Evolutionary conservation across 2,888 invertebrate species (phyloP), one percentile per base, ranked within the genome.

Genomic region (Esperia sulphurella): DNA sequence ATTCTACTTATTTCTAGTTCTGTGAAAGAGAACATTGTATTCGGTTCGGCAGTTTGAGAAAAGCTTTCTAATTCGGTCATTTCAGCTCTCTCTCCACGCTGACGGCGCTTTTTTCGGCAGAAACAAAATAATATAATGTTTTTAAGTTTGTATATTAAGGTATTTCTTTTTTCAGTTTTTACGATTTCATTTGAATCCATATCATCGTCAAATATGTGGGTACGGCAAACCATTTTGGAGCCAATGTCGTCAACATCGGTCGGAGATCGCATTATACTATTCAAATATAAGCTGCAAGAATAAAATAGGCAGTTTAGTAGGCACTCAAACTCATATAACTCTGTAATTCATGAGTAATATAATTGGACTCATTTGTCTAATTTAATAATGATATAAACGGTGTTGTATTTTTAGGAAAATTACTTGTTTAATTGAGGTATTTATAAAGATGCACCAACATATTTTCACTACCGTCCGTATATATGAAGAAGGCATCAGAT

Each of bases 401-500:
- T 21, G 5, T 21, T 21, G 21, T 21, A 21, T 21, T 21, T 21
- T 21, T n/a, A n/a, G 5, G 2, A 21, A 21, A 21, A 21, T 21
- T 21, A 21, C 2, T 21, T 21, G 21, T 21, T 5, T 21, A 10
- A 35, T n/a, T 39, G 13, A 8, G 14, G 9, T 31, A 37, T 37
- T 39, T 12, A 12, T 2, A 46, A 8, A 30, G 37, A 43, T 41
- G 3, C 39, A 63, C 79, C 56, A 46, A 85, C 88, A 73, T 61
- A 57, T 87, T 89, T 56, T 87, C 87, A 47, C 75, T 69, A 41
- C 79, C 72, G n/a, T 84, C 75, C 0, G 75, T 75, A 56, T 83
- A 88, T 8, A 88, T 64, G 61, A 89, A 89, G 62, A 88, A 89
- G 0, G 88, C 88, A 6, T 83, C 75, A 0, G 88, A 85, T 1